Percentiles rank a stretch among this genome's conserved stretches.
phyloP scores from a whole-genome alignment of 2,888 invertebrate species.

The Cabera pusaria region DNA sequence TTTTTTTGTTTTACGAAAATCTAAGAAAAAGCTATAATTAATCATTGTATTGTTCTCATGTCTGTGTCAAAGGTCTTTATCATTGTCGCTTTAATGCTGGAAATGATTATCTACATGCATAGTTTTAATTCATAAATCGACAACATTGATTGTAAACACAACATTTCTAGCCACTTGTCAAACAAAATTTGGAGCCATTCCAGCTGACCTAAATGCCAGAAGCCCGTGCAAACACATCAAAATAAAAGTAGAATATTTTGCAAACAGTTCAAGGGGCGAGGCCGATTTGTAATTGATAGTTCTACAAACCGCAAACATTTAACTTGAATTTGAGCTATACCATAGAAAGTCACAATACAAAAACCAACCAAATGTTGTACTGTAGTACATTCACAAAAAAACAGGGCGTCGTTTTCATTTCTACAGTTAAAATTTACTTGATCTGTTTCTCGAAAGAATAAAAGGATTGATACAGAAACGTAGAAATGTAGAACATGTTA shows the following conservation, averaged over 20 bases:
- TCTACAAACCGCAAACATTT: constrained; percentile 21
- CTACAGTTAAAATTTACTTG: too few species aligned
- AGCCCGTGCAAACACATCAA: constrained; percentile 50
- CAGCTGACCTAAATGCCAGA: constrained; percentile 72
- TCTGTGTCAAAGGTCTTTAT: background rate
- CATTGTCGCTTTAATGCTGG: too few species aligned
- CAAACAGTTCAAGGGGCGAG: constrained; percentile 42
- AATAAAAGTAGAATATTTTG: constrained; percentile 53
- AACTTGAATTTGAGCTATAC: constrained; percentile 25
- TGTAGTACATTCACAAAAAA: too few species aligned
- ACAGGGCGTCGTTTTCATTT: too few species aligned
- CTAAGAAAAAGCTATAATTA: constrained; percentile 13
- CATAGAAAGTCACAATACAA: too few species aligned
- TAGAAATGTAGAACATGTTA: too few species aligned
- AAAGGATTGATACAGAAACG: too few species aligned
- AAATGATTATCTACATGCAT: too few species aligned
- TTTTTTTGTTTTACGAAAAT: too few species aligned
- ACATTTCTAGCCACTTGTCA: constrained; percentile 49
- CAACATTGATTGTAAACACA: constrained; percentile 44
- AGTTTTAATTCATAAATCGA: too few species aligned
- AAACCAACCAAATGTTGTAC: too few species aligned
- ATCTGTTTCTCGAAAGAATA: too few species aligned
- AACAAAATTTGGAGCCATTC: constrained; percentile 65
- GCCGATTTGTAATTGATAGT: constrained; percentile 32
- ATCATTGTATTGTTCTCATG: constrained; percentile 9